phyloP scores from a whole-genome alignment of 2,888 invertebrate species.

The Mechanitis mazaeus region DNA sequence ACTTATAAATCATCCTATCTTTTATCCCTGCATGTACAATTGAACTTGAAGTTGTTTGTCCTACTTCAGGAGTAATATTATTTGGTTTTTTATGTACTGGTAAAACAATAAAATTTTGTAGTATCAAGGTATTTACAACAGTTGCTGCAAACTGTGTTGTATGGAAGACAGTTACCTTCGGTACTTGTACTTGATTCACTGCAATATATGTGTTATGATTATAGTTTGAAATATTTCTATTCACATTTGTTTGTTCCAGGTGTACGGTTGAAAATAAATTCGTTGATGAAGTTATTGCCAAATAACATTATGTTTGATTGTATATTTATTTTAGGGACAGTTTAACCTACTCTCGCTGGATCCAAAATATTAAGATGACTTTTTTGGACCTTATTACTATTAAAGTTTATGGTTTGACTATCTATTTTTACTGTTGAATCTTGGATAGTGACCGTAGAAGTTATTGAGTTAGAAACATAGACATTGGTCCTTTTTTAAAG shows the following conservation, averaged over 20 bases:
- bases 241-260: slow-evolving; percentile 27
- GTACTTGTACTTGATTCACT: slow-evolving; percentile 30
- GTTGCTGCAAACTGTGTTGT: slow-evolving; percentile 45
- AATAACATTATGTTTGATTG: slow-evolving; percentile 49
- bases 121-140: slow-evolving; percentile 41
- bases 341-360: slow-evolving; percentile 16
- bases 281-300: slow-evolving; percentile 46
- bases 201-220: slow-evolving; percentile 38
- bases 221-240: slow-evolving; percentile 30
- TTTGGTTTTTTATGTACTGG: slow-evolving; percentile 25
- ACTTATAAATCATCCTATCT: no score
- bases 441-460: background rate
- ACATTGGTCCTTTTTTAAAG: background rate
- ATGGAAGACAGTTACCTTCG: slow-evolving; percentile 45
- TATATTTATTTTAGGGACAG: slow-evolving; percentile 36
- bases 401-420: background rate
- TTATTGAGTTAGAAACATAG: background rate
- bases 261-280: slow-evolving; percentile 40
- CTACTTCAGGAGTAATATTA: slow-evolving; percentile 11
- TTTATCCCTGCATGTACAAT: no score
- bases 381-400: background rate
- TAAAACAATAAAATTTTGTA: slow-evolving; percentile 40
- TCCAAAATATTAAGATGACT: slow-evolving; percentile 11
- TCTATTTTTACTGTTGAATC: background rate
- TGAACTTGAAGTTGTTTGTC: background rate